phyloP scores from a whole-genome alignment of 1,140 invertebrate genomes.

The Planococcus citri region DNA sequence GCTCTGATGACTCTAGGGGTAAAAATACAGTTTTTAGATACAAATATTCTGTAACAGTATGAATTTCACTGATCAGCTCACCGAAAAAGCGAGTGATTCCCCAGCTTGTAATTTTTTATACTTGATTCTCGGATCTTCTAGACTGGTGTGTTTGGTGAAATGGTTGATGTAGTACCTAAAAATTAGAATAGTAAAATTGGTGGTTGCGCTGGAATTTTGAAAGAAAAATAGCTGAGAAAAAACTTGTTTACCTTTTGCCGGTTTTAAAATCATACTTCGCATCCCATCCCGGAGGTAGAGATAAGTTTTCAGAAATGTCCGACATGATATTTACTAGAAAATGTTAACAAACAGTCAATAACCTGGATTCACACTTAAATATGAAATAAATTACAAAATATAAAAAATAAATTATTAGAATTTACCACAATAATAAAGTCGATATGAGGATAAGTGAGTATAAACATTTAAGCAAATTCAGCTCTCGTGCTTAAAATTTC shows the following conservation, averaged over 20 bases:
- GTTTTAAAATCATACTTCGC: constrained; percentile 27
- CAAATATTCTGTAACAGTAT: constrained; percentile 20
- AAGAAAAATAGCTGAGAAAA: neutral
- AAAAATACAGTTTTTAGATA: constrained; percentile 19
- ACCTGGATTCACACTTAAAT: no score
- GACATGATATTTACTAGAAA: constrained; percentile 14
- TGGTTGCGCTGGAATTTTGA: no score
- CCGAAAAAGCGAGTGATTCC: neutral
- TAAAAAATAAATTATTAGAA: no score
- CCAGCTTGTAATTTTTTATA: constrained; percentile 18
- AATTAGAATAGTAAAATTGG: constrained; percentile 17
- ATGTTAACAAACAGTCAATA: no score
- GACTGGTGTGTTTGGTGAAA: constrained; percentile 27
- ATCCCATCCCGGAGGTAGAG: constrained; percentile 28
- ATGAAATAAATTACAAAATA: no score
- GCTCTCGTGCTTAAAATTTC: no score
- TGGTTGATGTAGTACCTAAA: constrained; percentile 29
- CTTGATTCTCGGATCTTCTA: constrained; percentile 28
- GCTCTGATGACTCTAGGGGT: constrained; percentile 21
- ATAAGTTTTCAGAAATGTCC: constrained; percentile 23
- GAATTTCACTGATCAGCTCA: neutral
- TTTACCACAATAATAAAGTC: no score
- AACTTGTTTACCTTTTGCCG: constrained; percentile 28
- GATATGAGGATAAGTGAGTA: no score
- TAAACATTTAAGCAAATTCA: no score